A percentile compares a stretch with the other conserved stretches of the same genome.
phyloP scores from a whole-genome alignment of 2,797 vertebrate genomes.

The Sylvilagus floridanus region DNA sequence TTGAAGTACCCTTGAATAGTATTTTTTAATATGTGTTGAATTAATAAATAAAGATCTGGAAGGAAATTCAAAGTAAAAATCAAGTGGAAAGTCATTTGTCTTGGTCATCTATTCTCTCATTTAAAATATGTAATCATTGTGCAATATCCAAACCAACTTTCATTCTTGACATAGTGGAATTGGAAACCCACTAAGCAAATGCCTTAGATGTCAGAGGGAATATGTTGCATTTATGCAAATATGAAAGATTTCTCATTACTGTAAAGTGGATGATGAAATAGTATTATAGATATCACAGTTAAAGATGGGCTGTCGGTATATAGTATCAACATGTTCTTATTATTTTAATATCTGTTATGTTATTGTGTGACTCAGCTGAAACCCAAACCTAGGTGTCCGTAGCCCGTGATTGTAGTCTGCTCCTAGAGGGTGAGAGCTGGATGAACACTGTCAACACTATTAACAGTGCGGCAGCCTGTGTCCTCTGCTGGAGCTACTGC shows the following conservation, averaged over 20 bases:
- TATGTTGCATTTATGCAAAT: background rate
- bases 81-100: slow-evolving; percentile 50
- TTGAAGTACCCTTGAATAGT: background rate
- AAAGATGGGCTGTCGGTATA: background rate
- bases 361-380: background rate
- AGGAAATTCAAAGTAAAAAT: slow-evolving; percentile 49
- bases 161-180: slow-evolving; percentile 29
- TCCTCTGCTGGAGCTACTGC: background rate
- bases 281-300: background rate
- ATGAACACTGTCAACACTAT: no score
- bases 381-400: background rate
- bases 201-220: slow-evolving; percentile 15
- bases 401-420: background rate
- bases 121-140: slow-evolving; percentile 33
- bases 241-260: slow-evolving; percentile 36
- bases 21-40: background rate
- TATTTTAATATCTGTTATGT: slow-evolving; percentile 41
- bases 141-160: slow-evolving; percentile 25
- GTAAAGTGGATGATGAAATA: slow-evolving; percentile 9
- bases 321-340: background rate
- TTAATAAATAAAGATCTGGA: slow-evolving; percentile 65
- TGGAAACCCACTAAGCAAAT: slow-evolving; percentile 25
- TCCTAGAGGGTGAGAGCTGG: background rate
- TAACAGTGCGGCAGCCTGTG: background rate
- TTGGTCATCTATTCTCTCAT: slow-evolving; percentile 49